Base-by-base conservation (phyloP, 2,888 invertebrate species). In the Morinoia aosen region DNA sequence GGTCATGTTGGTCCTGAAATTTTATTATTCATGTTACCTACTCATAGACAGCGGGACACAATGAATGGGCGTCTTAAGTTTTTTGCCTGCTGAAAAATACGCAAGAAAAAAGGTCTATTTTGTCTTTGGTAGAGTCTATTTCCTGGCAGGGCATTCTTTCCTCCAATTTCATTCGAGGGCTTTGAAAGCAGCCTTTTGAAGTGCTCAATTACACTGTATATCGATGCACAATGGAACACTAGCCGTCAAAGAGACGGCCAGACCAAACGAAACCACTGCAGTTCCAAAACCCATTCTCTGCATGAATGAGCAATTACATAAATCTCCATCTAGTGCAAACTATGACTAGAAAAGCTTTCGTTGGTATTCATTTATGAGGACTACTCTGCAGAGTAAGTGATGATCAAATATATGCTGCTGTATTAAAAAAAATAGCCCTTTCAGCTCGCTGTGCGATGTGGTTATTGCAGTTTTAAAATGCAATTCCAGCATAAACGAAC, bases 291-390 rank as follows among this genome's bases (percentile, higher is more conserved):
- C 90, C 39, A 90, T 90, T 90, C 76, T 76, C 76, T 76, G 76
- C 90, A 40, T 90, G 39, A 40, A 90, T 90, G 90, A 90, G 90
- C 48, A 90, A 90, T 90, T 48, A 40, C 39, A 90, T 90, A 76
- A 76, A 76, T 76, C 76, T 76, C 76, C 76, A 76, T 33, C 76
- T 33, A 8, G 33, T 76, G 76, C 76, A 25, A 19, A 76, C 76
- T 33, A 76, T 76, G 25, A 76, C 76, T 76, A 33, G 25, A 33
- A 76, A 76, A 76, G 76, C 76, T 76, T 76, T 76, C 76, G 76
- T 76, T 16, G 19, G 76, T 76, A 33, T 48, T 48, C 76, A 76
- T 76, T 12, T 76, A 25, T 33, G 76, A 33, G 25, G 25, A 33
- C 76, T 33, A 33, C 25, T 76, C 33, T 76, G 76, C 76, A 76